Evolutionary conservation across 2,888 invertebrate genomes (phyloP).

Genomic region (Aleiodes alternator): DNA sequence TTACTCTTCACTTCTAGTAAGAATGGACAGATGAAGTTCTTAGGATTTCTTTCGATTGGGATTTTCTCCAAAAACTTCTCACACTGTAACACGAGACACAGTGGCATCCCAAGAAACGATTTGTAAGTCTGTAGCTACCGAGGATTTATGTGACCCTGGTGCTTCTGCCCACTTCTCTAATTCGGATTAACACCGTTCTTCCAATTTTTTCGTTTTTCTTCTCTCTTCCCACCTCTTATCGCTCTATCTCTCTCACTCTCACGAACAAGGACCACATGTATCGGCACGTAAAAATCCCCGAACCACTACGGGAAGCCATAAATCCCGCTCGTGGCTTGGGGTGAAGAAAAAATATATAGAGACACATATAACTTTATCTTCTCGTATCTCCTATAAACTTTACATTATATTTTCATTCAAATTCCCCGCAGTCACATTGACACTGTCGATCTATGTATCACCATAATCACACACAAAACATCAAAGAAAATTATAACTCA

Average conservation of each 20-base stretch:
- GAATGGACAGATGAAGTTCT: conserved; percentile 6
- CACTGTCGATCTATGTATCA: background rate
- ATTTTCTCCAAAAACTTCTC: background rate
- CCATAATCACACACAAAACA: background rate
- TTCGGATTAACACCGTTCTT: conserved; percentile 58
- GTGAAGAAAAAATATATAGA: conserved; percentile 27
- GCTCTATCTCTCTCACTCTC: no score
- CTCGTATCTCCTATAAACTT: conserved; percentile 2
- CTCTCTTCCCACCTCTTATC: no score
- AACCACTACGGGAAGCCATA: conserved; percentile 47
- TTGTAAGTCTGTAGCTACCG: conserved; percentile 48
- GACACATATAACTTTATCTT: conserved; percentile 27
- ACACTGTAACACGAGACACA: conserved; percentile 30
- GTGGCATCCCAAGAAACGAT: conserved; percentile 41
- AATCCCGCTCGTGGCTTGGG: conserved; percentile 30
- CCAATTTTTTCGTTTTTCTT: conserved; percentile 5
- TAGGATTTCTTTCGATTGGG: conserved; percentile 1
- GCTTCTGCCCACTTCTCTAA: conserved; percentile 53
- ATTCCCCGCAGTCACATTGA: conserved; percentile 19
- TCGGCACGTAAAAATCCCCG: conserved; percentile 53
- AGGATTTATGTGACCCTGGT: conserved; percentile 54
- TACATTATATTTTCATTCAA: conserved; percentile 19
- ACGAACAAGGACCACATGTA: conserved; percentile 29
- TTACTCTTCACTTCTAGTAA: background rate
- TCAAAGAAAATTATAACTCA: background rate